A percentile compares a stretch with the other conserved stretches of the same genome.
These are phyloP conservation scores for Holcopasites calliopsidis DNA, from an alignment of 1,140 invertebrate genomes.

Conservation along the genomic window DNA sequence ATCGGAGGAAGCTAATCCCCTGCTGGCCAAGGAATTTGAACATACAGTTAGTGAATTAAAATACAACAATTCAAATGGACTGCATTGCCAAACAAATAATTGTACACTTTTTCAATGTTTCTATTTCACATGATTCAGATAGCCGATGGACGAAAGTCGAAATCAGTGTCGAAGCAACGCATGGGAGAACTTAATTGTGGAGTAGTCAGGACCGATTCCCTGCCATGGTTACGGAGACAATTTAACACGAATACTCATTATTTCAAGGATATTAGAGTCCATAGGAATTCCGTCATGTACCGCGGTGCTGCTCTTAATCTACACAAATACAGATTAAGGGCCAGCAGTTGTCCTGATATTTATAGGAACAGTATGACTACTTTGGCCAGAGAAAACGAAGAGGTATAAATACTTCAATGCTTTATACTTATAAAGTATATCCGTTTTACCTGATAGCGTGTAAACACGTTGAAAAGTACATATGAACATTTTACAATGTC, in stretches of 20 bases:
- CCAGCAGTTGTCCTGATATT: constrained; percentile 94
- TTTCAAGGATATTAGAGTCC: constrained; percentile 87
- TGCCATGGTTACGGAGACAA: constrained; percentile 82
- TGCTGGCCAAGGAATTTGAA: constrained; percentile 62
- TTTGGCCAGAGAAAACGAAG: constrained; percentile 87
- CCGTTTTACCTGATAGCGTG: too few species aligned
- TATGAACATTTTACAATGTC: too few species aligned
- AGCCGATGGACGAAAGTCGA: constrained; percentile 58
- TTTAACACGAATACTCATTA: constrained; percentile 84
- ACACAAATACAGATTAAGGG: constrained; percentile 88
- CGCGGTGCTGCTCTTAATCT: constrained; percentile 90
- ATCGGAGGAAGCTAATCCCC: constrained; percentile 65
- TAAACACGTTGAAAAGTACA: too few species aligned
- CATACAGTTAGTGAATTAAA: constrained; percentile 53
- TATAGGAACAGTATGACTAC: constrained; percentile 94
- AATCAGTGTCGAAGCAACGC: constrained; percentile 61
- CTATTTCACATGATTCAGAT: constrained; percentile 43
- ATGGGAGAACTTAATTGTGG: constrained; percentile 47
- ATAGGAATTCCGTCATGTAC: constrained; percentile 90
- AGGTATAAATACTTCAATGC: too few species aligned
- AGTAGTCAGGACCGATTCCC: constrained; percentile 69
- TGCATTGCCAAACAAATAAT: neutral
- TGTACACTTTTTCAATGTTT: neutral
- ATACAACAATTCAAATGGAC: neutral
- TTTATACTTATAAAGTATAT: too few species aligned